These are phyloP conservation scores for Sceliomorpha sp. DNA, from an alignment of 2,888 invertebrate species.

Conservation along the genomic window DNA sequence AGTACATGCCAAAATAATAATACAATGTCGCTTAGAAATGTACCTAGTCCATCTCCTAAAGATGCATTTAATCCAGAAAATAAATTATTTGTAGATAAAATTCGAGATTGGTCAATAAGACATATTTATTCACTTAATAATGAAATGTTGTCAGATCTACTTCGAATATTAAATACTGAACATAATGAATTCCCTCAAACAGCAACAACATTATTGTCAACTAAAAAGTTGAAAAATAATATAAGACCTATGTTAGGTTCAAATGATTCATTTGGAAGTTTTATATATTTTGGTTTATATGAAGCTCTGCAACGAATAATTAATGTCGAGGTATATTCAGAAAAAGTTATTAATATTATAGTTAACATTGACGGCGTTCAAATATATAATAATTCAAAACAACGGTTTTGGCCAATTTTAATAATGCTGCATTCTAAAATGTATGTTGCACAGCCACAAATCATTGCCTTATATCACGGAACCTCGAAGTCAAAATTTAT, in stretches of 20 bases:
- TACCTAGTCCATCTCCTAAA: too few species aligned
- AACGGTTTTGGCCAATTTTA: slow-evolving; percentile 46
- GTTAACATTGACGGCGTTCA: slow-evolving; percentile 41
- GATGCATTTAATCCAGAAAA: too few species aligned
- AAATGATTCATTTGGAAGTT: slow-evolving; percentile 20
- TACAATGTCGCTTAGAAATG: too few species aligned
- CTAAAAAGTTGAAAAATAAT: slow-evolving; percentile 1
- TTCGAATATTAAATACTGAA: slow-evolving; percentile 10
- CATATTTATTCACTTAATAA: slow-evolving; percentile 7
- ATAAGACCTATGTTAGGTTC: slow-evolving; percentile 22
- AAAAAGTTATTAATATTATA: slow-evolving; percentile 22
- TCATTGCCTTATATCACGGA: slow-evolving; percentile 25
- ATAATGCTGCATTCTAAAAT: slow-evolving; percentile 22
- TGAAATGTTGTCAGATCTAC: slow-evolving; percentile 13
- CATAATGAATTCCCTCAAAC: neutral
- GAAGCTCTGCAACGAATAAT: slow-evolving; percentile 21
- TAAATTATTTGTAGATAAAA: neutral
- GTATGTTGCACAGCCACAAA: slow-evolving; percentile 4
- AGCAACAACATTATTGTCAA: slow-evolving; percentile 11
- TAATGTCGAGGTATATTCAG: slow-evolving; percentile 11
- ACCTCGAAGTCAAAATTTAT: slow-evolving; percentile 37
- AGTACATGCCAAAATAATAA: too few species aligned
- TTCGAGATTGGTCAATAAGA: neutral
- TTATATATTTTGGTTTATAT: slow-evolving; percentile 38
- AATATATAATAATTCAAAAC: slow-evolving; percentile 30